Base-by-base conservation (phyloP, 2,888 invertebrate species). In the Watsonalla cultraria region DNA sequence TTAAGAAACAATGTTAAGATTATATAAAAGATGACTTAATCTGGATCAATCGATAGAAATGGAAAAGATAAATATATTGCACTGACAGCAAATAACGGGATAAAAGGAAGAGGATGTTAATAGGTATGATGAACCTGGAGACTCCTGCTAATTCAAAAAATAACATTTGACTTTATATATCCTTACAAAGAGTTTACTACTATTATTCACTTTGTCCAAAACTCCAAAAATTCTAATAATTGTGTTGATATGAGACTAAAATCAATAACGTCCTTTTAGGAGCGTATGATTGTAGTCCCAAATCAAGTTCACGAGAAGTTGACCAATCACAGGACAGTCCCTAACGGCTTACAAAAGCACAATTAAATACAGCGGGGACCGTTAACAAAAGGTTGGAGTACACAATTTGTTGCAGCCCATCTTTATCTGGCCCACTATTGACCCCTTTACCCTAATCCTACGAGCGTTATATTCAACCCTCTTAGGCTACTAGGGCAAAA, bases 341-440 rank as follows among this genome's bases (percentile, higher is more conserved):
- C 72, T 77, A 74, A 78, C 66, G 65, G 71, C 80, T 80, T 79
- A 89, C 88, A 90, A 90, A 90, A 87, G 89, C 82, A 87, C 89
- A 90, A 89, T 90, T 90, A 89, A 88, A 80, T 84, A 84, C 89
- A 89, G 84, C 80, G 75, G 83, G 85, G 87, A 72, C 78, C 78
- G 82, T 80, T 86, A 86, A 89, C 87, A 87, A 89, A 79, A 81
- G 86, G 80, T 78, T 76, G 75, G 78, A 78, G 84, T 78, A 75
- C 78, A 85, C 87, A 86, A 89, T 90, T 90, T 90, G 90, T 87
- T 90, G 86, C 90, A 90, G 88, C 84, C 79, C 85, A 85, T 88
- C 88, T 90, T 86, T 87, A 87, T 86, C 82, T 80, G 80, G 77
- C 76, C 78, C 76, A 87, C 84, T 86, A 85, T 83, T 89, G 90